phyloP scores from a whole-genome alignment of 2,113 vertebrate species.

The Chroicocephalus ridibundus region DNA sequence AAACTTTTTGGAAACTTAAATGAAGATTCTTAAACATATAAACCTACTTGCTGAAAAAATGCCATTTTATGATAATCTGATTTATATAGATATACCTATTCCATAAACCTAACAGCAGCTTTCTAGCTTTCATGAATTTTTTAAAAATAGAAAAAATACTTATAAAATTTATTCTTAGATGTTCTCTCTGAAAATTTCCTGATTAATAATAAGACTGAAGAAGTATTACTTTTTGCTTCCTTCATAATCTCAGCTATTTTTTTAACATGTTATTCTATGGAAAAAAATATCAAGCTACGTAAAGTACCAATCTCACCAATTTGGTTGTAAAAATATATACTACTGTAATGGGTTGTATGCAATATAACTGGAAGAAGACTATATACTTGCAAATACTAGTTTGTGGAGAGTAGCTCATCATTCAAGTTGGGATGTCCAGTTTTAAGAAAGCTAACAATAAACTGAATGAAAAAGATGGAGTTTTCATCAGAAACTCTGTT shows the following conservation, averaged over 20 bases:
- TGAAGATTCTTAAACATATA: background rate
- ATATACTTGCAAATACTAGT: background rate
- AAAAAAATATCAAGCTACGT: background rate
- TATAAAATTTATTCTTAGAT: background rate
- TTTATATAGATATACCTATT: background rate
- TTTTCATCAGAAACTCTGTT: background rate
- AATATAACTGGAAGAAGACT: background rate
- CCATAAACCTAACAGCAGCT: background rate
- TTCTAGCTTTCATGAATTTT: background rate
- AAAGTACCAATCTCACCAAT: background rate
- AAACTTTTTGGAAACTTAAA: background rate
- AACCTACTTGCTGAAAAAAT: background rate
- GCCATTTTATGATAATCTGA: background rate
- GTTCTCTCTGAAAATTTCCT: background rate
- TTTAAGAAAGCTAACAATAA: background rate
- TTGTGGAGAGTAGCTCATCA: background rate
- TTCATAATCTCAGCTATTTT: background rate
- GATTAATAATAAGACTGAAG: background rate
- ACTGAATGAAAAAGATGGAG: background rate
- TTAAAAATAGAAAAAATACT: background rate
- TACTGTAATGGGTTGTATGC: background rate
- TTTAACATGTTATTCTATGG: background rate
- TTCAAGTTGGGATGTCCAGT: background rate
- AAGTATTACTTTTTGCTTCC: background rate
- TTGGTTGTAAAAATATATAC: background rate